Evolutionary conservation across 1,140 invertebrate genomes (phyloP), one percentile per base, ranked within the genome.

Genomic region (Drosophila burlai): DNA sequence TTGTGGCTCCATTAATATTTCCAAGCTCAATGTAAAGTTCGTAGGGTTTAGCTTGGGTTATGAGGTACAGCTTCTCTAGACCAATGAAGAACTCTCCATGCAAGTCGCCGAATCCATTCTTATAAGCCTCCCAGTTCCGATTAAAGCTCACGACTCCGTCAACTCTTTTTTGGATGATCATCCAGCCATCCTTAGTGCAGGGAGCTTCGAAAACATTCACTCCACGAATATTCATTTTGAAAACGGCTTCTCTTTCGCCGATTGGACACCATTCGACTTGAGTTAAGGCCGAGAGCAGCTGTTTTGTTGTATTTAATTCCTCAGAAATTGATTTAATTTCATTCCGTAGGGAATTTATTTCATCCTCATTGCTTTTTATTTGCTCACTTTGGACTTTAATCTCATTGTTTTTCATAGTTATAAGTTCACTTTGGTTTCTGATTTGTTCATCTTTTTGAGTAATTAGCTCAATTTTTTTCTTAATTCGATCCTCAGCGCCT

Each of bases 11-110:
- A 16, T 94, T 80, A 46, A 94, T 93, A 59, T 96, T 94, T 80
- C 95, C 94, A 82, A 97, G 87, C 57, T 95, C 94, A 47, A 97
- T 94, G 45, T 94, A 80, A 29, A 96, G 81, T 47, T 95, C 94
- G 50, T 95, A 95, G 18, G 94, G 83, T n/a, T 77, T 93, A 93
- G 65, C 94, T 93, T 60, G 93, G 6, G 94, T 95, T 11, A 95
- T 62, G 47, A 91, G 92, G 76, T 94, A 92, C 4, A 95, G 80
- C 59, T 95, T 95, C 29, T 95, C 94, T 46, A 95, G 80, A 15
- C 95, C 95, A 4, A 95, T 87, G 94, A 95, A 95, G 77, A 95
- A 95, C 80, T 95, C 95, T 1, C 94, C 94, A 16, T 93, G 93
- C 8, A 95, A 62, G 66, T 95, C 94, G 1, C 95, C 95, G 81